Base-by-base conservation (phyloP, 2,797 vertebrate species). In the Mergus octosetaceus region DNA sequence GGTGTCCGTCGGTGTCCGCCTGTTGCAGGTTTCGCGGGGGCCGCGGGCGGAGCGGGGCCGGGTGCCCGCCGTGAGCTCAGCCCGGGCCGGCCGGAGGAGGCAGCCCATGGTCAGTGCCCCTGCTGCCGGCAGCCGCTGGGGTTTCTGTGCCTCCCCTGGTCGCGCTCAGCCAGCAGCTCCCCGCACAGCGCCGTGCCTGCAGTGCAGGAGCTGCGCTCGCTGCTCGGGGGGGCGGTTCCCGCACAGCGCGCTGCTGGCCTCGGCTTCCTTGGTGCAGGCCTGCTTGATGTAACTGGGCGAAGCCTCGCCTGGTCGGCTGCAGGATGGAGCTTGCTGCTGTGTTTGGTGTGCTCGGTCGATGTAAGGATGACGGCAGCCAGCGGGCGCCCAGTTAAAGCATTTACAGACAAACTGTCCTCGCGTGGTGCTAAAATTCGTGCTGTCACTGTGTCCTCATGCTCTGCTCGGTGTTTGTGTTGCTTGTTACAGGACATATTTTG, bases 121-220 rank as follows among this genome's bases (percentile, higher is more conserved):
- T 3, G 43, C 43, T 45, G 43, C 43, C 18, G 43, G 43, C 43
- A 36, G 36, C 36, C 36, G 36, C 36, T 36, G 36, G 36, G 36
- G 36, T 36, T 36, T 9, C 36, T 9, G 36, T 9, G 36, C 9
- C 36, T 36, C 36, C 36, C 36, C 9, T 36, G 36, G 36, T 36
- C 6, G 36, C 36, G 36, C 36, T 36, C 36, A 36, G 36, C 36
- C 36, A 9, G 36, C 4, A 36, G 36, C 10, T 32, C n/a, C 38
- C 34, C 4, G 1, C 2, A 3, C 3, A 20, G 25, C 18, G 3
- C 30, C 9, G 1, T 1, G 1, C 9, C 51, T 1, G 0, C 5
- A 36, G 36, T 4, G 36, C 36, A 8, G 36, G 36, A 36, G 36
- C 36, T 36, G 36, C 9, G 8, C 22, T 20, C 30, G 14, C 27